These are phyloP conservation scores for Dermatophagoides farinae DNA, from an alignment of 1,140 invertebrate species.

Conservation along the genomic window DNA sequence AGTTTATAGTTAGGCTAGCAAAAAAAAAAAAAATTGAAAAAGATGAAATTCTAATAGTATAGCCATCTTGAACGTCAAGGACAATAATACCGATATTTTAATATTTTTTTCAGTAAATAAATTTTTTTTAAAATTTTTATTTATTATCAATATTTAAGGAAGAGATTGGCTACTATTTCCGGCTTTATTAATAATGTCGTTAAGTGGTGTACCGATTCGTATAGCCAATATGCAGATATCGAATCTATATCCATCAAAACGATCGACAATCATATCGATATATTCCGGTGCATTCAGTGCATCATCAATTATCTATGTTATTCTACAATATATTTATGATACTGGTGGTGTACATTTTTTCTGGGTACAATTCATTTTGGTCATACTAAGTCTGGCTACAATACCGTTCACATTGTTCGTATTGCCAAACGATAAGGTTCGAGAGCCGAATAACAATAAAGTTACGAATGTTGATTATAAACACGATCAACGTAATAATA, in stretches of 20 bases:
- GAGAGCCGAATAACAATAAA: not conserved
- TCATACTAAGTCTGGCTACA: constrained; percentile 16
- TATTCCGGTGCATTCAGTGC: constrained; percentile 20
- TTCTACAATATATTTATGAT: constrained; percentile 19
- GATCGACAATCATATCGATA: constrained; percentile 20
- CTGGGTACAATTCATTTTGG: constrained; percentile 15
- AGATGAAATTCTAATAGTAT: too few species aligned
- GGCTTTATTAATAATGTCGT: constrained; percentile 15
- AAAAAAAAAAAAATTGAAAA: too few species aligned
- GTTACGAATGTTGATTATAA: not conserved
- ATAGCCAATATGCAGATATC: constrained; percentile 21
- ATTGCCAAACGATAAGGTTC: constrained; percentile 14
- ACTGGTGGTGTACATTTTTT: constrained; percentile 15
- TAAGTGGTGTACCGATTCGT: constrained; percentile 20
- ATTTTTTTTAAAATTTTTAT: too few species aligned
- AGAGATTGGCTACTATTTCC: constrained; percentile 17
- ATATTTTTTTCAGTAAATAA: too few species aligned
- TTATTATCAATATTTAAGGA: not conserved
- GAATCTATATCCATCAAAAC: constrained; percentile 17
- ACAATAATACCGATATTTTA: too few species aligned
- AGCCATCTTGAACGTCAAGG: too few species aligned
- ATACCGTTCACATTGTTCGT: constrained; percentile 19
- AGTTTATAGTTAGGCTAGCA: too few species aligned
- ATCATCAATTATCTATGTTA: constrained; percentile 19
- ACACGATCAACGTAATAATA: not conserved